Evolutionary conservation across 2,797 vertebrate genomes (phyloP), one percentile per base, ranked within the genome.

Genomic region (Sebastes matsubarae): DNA sequence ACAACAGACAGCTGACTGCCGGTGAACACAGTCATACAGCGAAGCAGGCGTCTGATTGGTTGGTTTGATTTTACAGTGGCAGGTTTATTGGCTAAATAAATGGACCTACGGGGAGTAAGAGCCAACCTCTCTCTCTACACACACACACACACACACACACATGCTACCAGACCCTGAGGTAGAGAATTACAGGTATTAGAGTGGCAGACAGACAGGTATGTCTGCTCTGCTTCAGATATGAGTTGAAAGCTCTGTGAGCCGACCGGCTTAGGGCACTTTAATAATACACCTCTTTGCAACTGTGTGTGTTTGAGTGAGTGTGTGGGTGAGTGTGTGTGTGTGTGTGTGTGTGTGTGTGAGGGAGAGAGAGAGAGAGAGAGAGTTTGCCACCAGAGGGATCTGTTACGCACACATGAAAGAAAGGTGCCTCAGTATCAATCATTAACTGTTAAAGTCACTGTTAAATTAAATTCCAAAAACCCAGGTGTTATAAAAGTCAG

Each of bases 181-280:
- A 30, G 52, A 84, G 80, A 78, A 89, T 81, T 83, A 70, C 70
- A 86, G 83, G 87, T 83, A 81, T 90, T 88, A 87, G 57, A 73
- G 46, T 6, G 64, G 70, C 87, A 83, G 88, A 90, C 87, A 88
- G 83, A 78, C 83, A 84, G 82, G 82, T 90, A 85, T 82, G 88
- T 89, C 83, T 85, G 75, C 52, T 72, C 38, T 68, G 70, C 66
- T 55, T 79, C 78, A 79, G 59, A 86, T 83, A 86, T 87, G 77
- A 86, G 60, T 80, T 77, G 65, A 80, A 79, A 75, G 74, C 84
- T 84, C 29, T 38, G 68, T 24, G 69, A 88, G 71, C 69, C 38
- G 16, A 75, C n/a, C 18, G 1, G 71, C 72, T 79, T 42, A 71
- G 42, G 63, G 79, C 74, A 36, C 71, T 87, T 87, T 86, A 87